phyloP scores from a whole-genome alignment of 2,113 vertebrate species.

The Oncorhynchus nerka region DNA sequence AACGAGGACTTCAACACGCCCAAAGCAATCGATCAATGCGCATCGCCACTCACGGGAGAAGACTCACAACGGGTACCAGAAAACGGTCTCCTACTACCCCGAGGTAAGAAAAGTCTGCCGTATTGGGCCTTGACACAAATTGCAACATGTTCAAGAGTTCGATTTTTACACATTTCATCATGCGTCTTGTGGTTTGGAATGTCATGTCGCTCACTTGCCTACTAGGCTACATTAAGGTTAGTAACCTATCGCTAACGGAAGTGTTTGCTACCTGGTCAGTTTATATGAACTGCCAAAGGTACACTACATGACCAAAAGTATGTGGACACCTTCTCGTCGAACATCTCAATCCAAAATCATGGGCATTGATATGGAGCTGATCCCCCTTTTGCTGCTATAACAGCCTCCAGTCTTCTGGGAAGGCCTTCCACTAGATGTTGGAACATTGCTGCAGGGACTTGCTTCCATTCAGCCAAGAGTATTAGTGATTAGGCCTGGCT shows the following conservation, averaged over 20 bases:
- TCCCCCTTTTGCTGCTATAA: no score
- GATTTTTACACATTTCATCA: background rate
- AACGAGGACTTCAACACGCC: background rate
- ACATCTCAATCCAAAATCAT: no score
- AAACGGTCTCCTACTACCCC: background rate
- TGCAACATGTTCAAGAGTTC: background rate
- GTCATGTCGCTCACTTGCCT: background rate
- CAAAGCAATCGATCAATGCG: conserved; percentile 13
- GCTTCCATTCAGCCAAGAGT: no score
- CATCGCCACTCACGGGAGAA: conserved; percentile 13
- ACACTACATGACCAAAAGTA: no score
- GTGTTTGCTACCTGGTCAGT: background rate
- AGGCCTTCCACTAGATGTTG: no score
- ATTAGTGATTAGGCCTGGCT: no score
- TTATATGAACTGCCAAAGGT: no score
- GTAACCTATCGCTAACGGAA: background rate
- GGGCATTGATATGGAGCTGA: no score
- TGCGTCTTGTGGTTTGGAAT: background rate
- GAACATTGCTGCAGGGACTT: no score
- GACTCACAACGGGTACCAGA: conserved; percentile 11
- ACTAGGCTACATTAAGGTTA: background rate
- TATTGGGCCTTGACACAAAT: background rate
- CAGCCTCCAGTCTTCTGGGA: no score
- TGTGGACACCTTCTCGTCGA: no score
- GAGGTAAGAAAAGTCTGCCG: conserved; percentile 2